These are phyloP conservation scores for Sebastes fasciatus DNA, from an alignment of 2,113 vertebrate genomes.

Conservation along the genomic window DNA sequence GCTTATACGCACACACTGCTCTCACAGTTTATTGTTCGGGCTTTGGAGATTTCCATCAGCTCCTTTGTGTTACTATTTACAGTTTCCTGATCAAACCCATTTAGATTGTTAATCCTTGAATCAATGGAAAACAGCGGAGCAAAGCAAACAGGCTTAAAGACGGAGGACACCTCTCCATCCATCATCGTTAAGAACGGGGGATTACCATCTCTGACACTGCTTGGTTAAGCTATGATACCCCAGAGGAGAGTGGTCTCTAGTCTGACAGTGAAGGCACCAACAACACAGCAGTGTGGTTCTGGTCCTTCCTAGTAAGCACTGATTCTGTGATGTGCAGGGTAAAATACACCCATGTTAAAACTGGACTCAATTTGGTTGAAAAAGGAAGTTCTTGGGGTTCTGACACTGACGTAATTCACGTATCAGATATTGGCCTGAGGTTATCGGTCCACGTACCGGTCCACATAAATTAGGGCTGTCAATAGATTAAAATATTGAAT, in stretches of 20 bases:
- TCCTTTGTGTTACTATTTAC: conserved; percentile 25
- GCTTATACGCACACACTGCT: conserved; percentile 12
- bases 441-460: no score
- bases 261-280: background rate
- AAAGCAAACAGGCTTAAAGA: conserved; percentile 31
- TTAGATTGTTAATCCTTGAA: conserved; percentile 40
- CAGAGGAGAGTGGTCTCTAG: background rate
- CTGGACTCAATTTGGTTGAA: background rate
- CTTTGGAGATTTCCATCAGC: conserved; percentile 37
- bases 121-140: conserved; percentile 15
- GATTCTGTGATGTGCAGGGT: background rate
- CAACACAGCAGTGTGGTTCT: background rate
- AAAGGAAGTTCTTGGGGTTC: no score
- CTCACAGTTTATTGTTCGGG: conserved; percentile 34
- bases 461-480: no score
- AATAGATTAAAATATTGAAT: no score
- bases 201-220: background rate
- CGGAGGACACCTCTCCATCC: conserved; percentile 32
- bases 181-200: background rate
- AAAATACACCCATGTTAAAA: background rate
- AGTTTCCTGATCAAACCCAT: conserved; percentile 28
- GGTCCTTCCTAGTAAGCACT: background rate
- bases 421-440: no score
- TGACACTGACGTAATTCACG: no score
- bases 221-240: conserved; percentile 12